Evolutionary conservation across 2,888 invertebrate species (phyloP), one percentile per base, ranked within the genome.

Genomic region (Caenorhabditis wallacei): DNA sequence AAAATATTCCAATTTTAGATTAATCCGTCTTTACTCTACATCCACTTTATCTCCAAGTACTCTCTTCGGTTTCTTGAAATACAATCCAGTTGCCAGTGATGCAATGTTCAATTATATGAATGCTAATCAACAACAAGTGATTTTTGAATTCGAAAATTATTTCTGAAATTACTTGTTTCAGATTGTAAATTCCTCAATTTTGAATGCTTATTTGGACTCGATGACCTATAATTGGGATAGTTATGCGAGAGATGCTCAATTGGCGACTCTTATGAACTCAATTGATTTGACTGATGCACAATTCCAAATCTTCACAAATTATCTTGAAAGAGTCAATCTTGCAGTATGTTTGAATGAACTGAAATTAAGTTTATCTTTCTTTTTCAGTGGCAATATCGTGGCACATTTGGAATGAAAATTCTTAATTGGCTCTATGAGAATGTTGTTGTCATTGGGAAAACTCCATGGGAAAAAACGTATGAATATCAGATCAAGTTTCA

Each of bases 401-500:
- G 20, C 5, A 63, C 48, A 0, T 46, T 56, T n/a, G 82, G 57
- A 0, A 20, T 72, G 13, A 43, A 59, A 22, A 3, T 74, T 2
- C 20, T 78, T 5, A 71, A 79, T 3, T 87, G 85, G 84, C 51
- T 87, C 7, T 86, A 82, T 24, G 85, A 87, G 46, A 84, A 82
- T 48, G 22, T 63, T 16, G 82, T 87, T 1, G 64, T 78, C 11
- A 81, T 82, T 54, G 83, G 83, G 35, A 78, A 83, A 56, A 64
- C 66, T 22, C 81, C 84, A 24, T 87, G 87, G 87, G 75, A 70
- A 30, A 80, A 80, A 40, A 40, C 63, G 75, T 86, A 30, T n/a
- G n/a, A 48, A 43, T 16, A 43, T 59, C 16, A 8, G 40, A 13
- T 20, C 0, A 8, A 1, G 11, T 8, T 26, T 59, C 20, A 43